Percentiles rank a stretch among this genome's conserved stretches.
These are phyloP conservation scores for Parascotia fuliginaria DNA, from an alignment of 2,888 invertebrate genomes.

Conservation along the genomic window DNA sequence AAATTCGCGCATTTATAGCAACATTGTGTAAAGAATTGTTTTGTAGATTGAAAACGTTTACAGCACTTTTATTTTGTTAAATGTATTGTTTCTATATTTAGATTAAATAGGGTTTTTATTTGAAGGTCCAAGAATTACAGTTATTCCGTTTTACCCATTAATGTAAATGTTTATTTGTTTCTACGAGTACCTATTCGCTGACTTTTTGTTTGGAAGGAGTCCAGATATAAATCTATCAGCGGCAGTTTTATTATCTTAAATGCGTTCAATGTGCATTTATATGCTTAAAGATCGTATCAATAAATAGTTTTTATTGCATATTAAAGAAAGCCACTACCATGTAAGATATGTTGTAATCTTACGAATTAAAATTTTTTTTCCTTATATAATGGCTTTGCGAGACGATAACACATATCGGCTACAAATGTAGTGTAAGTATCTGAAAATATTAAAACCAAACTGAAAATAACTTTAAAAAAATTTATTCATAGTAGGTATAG, in stretches of 20 bases:
- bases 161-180: conserved; percentile 35
- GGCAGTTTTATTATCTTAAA: conserved; percentile 42
- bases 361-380: no score
- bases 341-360: no score
- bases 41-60: conserved; percentile 19
- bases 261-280: conserved; percentile 42
- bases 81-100: conserved; percentile 26
- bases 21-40: conserved; percentile 9
- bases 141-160: conserved; percentile 55
- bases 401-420: no score
- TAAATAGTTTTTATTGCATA: conserved; percentile 40
- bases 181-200: conserved; percentile 41
- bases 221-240: conserved; percentile 48
- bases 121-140: conserved; percentile 49
- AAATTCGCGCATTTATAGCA: conserved; percentile 19
- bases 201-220: conserved; percentile 50
- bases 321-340: conserved; percentile 27
- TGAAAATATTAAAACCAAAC: no score
- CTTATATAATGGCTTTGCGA: no score
- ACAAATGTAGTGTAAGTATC: no score
- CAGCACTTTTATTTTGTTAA: conserved; percentile 18
- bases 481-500: no score
- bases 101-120: conserved; percentile 47
- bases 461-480: no score
- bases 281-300: conserved; percentile 20